Evolutionary conservation across 2,797 vertebrate genomes (phyloP).

Genomic region (Triplophysa bombifrons): DNA sequence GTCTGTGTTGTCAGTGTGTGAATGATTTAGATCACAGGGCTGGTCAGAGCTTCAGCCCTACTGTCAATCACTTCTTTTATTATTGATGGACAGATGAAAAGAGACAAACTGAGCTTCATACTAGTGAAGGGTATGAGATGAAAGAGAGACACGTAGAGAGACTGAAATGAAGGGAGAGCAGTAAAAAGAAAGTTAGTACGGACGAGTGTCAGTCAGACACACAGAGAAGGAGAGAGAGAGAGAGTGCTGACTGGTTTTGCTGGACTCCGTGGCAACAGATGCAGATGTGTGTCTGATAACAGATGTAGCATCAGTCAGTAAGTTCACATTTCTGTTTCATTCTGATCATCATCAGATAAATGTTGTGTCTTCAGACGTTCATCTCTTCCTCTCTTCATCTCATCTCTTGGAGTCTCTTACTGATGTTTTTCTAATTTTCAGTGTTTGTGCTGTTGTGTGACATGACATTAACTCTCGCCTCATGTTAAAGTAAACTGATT

Average conservation of each 20-base stretch:
- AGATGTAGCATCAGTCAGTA: conserved; percentile 12
- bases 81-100: conserved; percentile 59
- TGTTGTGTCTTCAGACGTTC: too few species aligned
- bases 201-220: not conserved
- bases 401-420: not conserved
- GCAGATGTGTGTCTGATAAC: conserved; percentile 11
- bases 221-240: not conserved
- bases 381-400: not conserved
- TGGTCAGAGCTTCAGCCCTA: conserved; percentile 21
- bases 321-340: conserved; percentile 6
- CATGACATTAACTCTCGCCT: too few species aligned
- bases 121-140: conserved; percentile 58
- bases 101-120: conserved; percentile 60
- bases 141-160: conserved; percentile 58
- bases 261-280: conserved; percentile 46
- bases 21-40: too few species aligned
- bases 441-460: not conserved
- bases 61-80: conserved; percentile 51
- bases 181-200: not conserved
- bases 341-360: conserved; percentile 6
- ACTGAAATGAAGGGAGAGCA: conserved; percentile 16
- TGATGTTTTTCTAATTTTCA: not conserved
- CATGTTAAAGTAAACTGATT: too few species aligned
- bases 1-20: too few species aligned
- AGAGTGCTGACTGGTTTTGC: conserved; percentile 16